Evolutionary conservation across 1,140 invertebrate species (phyloP).

Genomic region (Wiebesia pumilae): DNA sequence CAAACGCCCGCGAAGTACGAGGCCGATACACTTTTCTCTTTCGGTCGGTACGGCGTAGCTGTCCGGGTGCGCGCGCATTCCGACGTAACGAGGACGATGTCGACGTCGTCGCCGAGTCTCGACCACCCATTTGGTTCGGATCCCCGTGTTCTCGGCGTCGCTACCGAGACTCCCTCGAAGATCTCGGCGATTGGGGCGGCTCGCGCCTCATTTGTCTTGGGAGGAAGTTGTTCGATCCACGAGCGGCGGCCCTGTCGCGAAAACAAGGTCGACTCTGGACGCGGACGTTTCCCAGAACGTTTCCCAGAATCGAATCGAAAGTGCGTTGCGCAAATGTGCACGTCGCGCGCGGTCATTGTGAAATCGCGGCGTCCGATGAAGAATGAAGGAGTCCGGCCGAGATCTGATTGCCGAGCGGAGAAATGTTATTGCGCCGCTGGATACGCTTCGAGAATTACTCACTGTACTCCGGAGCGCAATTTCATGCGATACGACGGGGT

Average conservation of each 20-base stretch:
- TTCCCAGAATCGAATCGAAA: background rate
- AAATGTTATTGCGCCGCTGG: background rate
- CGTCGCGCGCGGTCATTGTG: background rate
- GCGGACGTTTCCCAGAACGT: background rate
- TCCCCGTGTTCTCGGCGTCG: background rate
- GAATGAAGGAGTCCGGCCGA: background rate
- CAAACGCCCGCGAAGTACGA: background rate
- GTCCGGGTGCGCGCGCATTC: background rate
- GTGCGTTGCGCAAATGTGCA: background rate
- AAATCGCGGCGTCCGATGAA: background rate
- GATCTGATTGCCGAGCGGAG: background rate
- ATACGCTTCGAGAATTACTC: background rate
- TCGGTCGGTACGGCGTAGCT: background rate
- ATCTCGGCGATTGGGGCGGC: conserved; percentile 2
- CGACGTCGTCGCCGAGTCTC: background rate
- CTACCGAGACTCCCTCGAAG: background rate
- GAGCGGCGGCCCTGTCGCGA: background rate
- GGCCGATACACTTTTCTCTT: background rate
- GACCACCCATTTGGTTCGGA: conserved; percentile 18
- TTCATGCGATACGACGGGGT: too few relatives aligned
- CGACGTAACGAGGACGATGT: conserved; percentile 4
- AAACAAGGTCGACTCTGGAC: conserved; percentile 23
- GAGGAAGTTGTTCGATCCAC: background rate
- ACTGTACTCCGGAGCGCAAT: background rate
- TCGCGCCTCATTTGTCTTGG: conserved; percentile 34